phyloP scores from a whole-genome alignment of 2,113 vertebrate genomes.

The Condylura cristata region DNA sequence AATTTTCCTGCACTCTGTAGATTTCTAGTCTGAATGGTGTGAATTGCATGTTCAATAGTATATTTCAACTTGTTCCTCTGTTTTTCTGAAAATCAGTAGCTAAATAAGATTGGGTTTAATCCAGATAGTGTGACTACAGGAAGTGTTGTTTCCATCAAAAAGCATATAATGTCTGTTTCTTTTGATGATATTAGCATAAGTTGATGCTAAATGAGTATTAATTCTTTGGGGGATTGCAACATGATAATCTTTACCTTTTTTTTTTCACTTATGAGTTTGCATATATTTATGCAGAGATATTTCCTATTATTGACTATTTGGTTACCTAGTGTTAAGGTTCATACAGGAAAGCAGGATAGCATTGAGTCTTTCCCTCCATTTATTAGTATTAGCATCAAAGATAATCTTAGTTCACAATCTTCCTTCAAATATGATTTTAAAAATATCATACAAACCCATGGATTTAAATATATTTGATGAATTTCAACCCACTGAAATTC shows the following conservation, averaged over 20 bases:
- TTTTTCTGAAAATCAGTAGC: background rate
- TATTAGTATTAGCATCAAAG: background rate
- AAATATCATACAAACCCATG: background rate
- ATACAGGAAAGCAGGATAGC: background rate
- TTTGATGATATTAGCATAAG: background rate
- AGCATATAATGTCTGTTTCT: background rate
- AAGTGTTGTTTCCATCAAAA: background rate
- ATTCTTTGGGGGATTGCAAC: background rate
- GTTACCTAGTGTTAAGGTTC: background rate
- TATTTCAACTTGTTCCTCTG: background rate
- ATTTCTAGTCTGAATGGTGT: background rate
- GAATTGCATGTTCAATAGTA: background rate
- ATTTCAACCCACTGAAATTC: background rate
- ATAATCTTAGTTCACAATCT: background rate
- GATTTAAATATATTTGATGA: background rate
- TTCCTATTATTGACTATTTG: background rate
- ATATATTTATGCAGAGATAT: background rate
- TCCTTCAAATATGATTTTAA: background rate
- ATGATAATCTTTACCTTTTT: background rate
- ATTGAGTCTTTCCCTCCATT: background rate
- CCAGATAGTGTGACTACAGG: background rate
- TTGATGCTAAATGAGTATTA: background rate
- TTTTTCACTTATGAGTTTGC: background rate
- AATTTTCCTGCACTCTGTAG: background rate
- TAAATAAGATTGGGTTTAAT: background rate